Conservation (phyloP, 1,140 invertebrate species). For the Protaetia brevitarsis region DNA sequence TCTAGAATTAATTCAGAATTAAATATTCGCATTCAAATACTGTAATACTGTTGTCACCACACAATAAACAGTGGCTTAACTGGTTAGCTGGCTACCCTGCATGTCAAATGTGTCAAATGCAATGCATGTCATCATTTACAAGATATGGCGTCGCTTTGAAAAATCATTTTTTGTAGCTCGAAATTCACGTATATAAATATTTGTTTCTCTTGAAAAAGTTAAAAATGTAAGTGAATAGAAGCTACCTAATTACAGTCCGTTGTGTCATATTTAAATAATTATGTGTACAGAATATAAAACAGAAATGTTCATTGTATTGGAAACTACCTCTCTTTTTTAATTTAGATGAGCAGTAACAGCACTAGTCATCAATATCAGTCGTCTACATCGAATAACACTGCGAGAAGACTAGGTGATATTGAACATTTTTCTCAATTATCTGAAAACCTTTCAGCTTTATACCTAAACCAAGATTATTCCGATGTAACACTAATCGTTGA, state of each 20-base stretch:
- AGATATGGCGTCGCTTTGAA: not conserved
- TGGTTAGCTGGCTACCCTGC: too few species aligned
- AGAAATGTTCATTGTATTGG: not conserved
- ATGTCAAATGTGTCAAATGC: not conserved
- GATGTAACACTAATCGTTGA: slow-evolving; percentile 90
- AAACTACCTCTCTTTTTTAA: slow-evolving; percentile 31
- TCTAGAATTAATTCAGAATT: too few species aligned
- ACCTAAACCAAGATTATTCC: slow-evolving; percentile 83
- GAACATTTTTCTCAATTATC: slow-evolving; percentile 58
- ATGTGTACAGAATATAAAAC: too few species aligned
- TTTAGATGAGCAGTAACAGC: slow-evolving; percentile 15
- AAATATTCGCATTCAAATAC: too few species aligned
- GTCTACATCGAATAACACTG: slow-evolving; percentile 29
- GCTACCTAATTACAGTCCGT: too few species aligned
- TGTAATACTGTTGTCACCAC: too few species aligned
- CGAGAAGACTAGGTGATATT: slow-evolving; percentile 42
- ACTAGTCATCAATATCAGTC: slow-evolving; percentile 43
- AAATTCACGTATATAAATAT: too few species aligned
- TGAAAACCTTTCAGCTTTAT: slow-evolving; percentile 78
- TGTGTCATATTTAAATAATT: too few species aligned
- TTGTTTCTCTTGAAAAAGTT: too few species aligned
- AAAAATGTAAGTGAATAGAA: too few species aligned
- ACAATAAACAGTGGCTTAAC: too few species aligned
- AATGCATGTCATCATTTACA: not conserved
- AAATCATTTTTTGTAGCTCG: not conserved